These are phyloP conservation scores for Hozukius guyotensis DNA, from an alignment of 2,797 vertebrate species.

Conservation along the genomic window DNA sequence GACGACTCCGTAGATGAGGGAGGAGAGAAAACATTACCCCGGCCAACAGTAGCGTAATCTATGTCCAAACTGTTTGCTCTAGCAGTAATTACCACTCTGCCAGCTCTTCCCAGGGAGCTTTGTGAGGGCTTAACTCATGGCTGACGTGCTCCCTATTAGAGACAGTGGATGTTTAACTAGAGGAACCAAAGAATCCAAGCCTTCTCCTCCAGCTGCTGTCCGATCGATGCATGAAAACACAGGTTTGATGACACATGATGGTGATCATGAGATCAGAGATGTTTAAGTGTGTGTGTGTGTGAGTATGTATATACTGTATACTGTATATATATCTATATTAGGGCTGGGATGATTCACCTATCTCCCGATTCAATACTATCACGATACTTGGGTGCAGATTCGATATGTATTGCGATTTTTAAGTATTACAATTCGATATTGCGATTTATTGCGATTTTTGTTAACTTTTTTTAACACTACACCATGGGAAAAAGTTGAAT, in stretches of 20 bases:
- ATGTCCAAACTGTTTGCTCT: slow-evolving; percentile 55
- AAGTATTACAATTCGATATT: too few relatives aligned
- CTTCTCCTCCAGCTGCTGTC: background rate
- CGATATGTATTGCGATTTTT: too few relatives aligned
- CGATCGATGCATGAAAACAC: background rate
- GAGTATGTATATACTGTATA: too few relatives aligned
- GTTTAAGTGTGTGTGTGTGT: too few relatives aligned
- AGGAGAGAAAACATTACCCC: slow-evolving; percentile 36
- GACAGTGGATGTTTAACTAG: slow-evolving; percentile 19
- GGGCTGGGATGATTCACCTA: too few relatives aligned
- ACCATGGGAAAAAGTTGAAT: too few relatives aligned
- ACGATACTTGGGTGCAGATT: too few relatives aligned
- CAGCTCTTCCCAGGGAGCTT: slow-evolving; percentile 33
- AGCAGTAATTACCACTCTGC: slow-evolving; percentile 53
- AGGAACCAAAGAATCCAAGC: background rate
- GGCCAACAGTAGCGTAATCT: slow-evolving; percentile 54
- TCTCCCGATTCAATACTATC: too few relatives aligned
- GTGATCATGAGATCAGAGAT: too few relatives aligned
- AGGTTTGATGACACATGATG: background rate
- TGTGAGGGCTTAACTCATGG: slow-evolving; percentile 30
- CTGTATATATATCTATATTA: too few relatives aligned
- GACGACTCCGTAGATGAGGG: slow-evolving; percentile 9
- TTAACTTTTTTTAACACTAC: too few relatives aligned
- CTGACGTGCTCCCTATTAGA: background rate
- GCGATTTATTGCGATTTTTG: too few relatives aligned